Evolutionary conservation across 2,113 vertebrate genomes (phyloP), one percentile per base, ranked within the genome.

Genomic region (Entomyzon cyanotis): DNA sequence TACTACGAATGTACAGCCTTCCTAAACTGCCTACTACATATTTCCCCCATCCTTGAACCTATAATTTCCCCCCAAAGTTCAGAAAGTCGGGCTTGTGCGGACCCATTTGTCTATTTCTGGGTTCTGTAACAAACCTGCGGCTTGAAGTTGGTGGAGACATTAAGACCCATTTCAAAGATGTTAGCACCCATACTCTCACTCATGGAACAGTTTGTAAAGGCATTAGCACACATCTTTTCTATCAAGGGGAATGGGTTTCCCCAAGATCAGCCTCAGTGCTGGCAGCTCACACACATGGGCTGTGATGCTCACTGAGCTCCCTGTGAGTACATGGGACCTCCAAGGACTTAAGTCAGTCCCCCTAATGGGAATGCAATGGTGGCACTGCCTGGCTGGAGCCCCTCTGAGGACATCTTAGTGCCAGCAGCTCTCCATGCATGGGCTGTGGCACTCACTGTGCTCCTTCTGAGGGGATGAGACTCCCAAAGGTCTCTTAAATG

Each of bases 11-110:
- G 20, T 21, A 25, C 35, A 42, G 31, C 70, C 24, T n/a, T 41
- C 35, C 35, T 13, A 0, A 50, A 35, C 16, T 1, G 3, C 42
- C 42, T 42, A 35, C 35, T 30, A 21, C 31, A 49, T 21, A 76
- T 11, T 5, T 37, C 10, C 37, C 37, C 16, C 16, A 20, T 35
- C 12, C 56, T 42, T 31, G 42, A 50, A 50, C 35, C 35, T 0
- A 2, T 25, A 4, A 6, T 2, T 50, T 39, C 3, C 0, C 2
- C 15, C 3, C 8, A 3, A 25, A 67, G 3, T 4, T 39, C 68
- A 46, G 25, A 25, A 35, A 76, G 25, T 49, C 60, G 2, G 31
- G 21, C 31, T 52, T 35, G 24, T n/a, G 17, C 1, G 0, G 46
- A 37, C 47, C 31, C 16, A 27, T 41, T 46, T 28, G n/a, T 28